Evolutionary conservation across 2,797 vertebrate species (phyloP).

Genomic region (Acipenser ruthenus): DNA sequence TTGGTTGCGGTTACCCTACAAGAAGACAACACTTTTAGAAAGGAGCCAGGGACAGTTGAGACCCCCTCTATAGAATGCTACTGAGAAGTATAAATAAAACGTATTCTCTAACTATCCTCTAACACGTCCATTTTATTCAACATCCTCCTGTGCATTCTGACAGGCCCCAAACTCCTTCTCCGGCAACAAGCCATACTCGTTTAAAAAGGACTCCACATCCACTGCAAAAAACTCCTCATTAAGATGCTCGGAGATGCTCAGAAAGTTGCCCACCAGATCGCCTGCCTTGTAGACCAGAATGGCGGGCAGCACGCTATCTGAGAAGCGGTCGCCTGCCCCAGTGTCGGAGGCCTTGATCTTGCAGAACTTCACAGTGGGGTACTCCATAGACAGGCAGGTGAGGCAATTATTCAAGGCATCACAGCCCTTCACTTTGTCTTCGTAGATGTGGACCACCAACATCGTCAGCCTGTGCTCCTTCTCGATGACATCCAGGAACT

Average conservation of each 20-base stretch:
- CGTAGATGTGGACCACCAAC: slow-evolving; percentile 86
- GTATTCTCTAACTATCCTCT: slow-evolving; percentile 17
- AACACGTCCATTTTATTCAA: slow-evolving; percentile 31
- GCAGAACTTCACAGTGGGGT: slow-evolving; percentile 87
- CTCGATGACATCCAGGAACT: slow-evolving; percentile 80
- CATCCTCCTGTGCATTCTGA: slow-evolving; percentile 56
- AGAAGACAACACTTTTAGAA: no score
- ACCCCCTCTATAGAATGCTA: slow-evolving; percentile 20
- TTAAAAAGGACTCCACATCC: slow-evolving; percentile 90
- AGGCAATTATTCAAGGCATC: slow-evolving; percentile 81
- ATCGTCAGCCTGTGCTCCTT: slow-evolving; percentile 83
- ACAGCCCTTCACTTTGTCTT: slow-evolving; percentile 74
- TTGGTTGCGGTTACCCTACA: no score
- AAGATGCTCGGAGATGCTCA: slow-evolving; percentile 76
- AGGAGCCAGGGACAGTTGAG: not conserved
- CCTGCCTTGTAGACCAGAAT: slow-evolving; percentile 89
- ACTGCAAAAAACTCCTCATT: slow-evolving; percentile 84
- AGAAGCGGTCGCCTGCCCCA: slow-evolving; percentile 82
- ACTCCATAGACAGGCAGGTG: slow-evolving; percentile 75
- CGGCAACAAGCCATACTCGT: slow-evolving; percentile 87
- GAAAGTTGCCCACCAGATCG: slow-evolving; percentile 90
- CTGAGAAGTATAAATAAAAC: slow-evolving; percentile 25
- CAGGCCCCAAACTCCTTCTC: slow-evolving; percentile 65
- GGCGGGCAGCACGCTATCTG: slow-evolving; percentile 77
- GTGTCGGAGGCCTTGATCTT: slow-evolving; percentile 80